Evolutionary conservation across 2,113 vertebrate species (phyloP).

Genomic region (Heloderma charlesbogerti): DNA sequence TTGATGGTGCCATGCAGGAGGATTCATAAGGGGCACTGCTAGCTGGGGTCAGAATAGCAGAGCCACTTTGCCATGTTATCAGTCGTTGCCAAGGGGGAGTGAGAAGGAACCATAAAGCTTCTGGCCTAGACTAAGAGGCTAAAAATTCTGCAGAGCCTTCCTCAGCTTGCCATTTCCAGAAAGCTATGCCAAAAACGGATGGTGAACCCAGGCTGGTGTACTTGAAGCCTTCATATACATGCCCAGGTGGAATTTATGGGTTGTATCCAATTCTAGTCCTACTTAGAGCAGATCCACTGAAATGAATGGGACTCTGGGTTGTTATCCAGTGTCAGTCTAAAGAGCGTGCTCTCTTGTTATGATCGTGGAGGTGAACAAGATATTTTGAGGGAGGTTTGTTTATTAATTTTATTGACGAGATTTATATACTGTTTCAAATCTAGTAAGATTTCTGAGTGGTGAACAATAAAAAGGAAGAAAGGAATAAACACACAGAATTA

Average conservation of each 20-base stretch:
- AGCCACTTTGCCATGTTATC: not conserved
- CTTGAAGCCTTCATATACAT: not conserved
- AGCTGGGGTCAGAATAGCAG: not conserved
- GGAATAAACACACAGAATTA: too few relatives aligned
- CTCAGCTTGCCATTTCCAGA: not conserved
- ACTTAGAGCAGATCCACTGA: too few relatives aligned
- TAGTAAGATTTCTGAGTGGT: not conserved
- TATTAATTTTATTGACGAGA: too few relatives aligned
- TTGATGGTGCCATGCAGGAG: not conserved
- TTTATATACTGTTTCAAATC: too few relatives aligned
- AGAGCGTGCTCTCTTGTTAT: not conserved
- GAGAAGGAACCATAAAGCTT: not conserved
- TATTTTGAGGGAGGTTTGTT: not conserved
- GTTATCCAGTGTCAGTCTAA: too few relatives aligned
- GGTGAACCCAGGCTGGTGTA: not conserved
- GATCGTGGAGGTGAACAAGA: not conserved
- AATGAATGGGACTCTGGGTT: too few relatives aligned
- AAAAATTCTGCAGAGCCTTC: too few relatives aligned
- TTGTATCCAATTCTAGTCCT: too few relatives aligned
- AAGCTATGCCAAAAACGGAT: not conserved
- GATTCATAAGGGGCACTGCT: too few relatives aligned
- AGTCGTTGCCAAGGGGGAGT: not conserved
- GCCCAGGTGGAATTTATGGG: too few relatives aligned
- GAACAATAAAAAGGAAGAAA: too few relatives aligned
- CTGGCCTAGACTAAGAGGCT: not conserved